These are phyloP conservation scores for Myiozetetes cayanensis DNA, from an alignment of 2,113 vertebrate species.

Conservation along the genomic window DNA sequence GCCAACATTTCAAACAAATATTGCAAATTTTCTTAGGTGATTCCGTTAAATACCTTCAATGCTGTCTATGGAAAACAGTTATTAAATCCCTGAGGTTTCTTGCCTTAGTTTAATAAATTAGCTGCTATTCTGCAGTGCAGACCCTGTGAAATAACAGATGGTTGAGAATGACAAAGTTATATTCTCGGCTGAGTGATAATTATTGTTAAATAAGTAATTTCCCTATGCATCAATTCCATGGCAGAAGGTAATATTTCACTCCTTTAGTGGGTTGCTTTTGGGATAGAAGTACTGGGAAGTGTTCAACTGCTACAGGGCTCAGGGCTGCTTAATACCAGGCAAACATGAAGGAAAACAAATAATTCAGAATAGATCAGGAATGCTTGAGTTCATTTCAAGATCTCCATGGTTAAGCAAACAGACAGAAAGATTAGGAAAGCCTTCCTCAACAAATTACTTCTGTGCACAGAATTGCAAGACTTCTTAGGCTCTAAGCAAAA, in stretches of 20 bases:
- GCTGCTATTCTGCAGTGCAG: neutral
- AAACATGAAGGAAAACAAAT: conserved; percentile 6
- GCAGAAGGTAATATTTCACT: neutral
- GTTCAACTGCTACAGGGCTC: neutral
- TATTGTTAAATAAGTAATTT: conserved; percentile 9
- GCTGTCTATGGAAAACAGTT: neutral
- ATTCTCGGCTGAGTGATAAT: neutral
- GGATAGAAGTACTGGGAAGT: neutral
- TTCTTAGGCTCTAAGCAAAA: neutral
- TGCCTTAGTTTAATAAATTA: neutral
- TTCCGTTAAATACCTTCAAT: neutral
- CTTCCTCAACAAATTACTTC: neutral
- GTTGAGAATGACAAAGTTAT: neutral
- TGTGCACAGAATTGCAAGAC: neutral
- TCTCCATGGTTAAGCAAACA: neutral
- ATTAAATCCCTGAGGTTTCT: neutral
- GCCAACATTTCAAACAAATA: neutral
- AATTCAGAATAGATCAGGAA: neutral
- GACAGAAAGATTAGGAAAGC: conserved; percentile 1
- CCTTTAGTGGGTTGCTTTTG: neutral
- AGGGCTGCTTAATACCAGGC: neutral
- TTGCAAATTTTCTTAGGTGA: neutral
- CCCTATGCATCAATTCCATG: neutral
- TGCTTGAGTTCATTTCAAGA: neutral
- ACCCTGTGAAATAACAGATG: neutral